Evolutionary conservation across 1,140 invertebrate species (phyloP), one percentile per base, ranked within the genome.

Genomic region (Neodiprion lecontei): DNA sequence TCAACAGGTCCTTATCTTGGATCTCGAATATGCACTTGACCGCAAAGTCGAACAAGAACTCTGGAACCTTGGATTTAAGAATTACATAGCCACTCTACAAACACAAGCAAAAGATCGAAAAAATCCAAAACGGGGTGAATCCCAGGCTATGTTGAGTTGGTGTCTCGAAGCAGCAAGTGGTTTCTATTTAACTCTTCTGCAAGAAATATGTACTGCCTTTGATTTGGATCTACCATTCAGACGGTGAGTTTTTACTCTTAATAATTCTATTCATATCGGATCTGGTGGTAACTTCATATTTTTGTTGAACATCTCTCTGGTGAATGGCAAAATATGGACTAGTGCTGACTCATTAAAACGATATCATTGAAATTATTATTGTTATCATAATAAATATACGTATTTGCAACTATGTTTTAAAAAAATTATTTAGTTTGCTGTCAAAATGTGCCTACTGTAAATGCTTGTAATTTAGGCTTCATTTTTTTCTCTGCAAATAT

Each of bases 51-150:
- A 97, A 85, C 95, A 96, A 83, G 95, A 96, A 81, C 87, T 97
- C 76, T 97, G 96, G 96, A 97, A 95, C 85, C 90, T 95, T 84
- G 95, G 95, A 12, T 96, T 96, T 88, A 96, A 96, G 85, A 95
- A 95, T 86, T 94, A 95, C 85, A 97, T 97, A 85, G 93, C 92
- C 75, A 90, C 91, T 28, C 86, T 96, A 66, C 95, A 96, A 82
- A 90, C 91, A 23, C 91, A 93, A 73, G 91, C 92, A 10, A 95
- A 94, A 82, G 94, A 96, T 80, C 93, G 93, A 83, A 95, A 95
- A 91, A 95, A 93, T 89, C 89, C 91, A 10, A 91, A 93, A 73
- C 89, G 93, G 74, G 91, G 89, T 76, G 94, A 95, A 83, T 92
- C 91, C 14, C 94, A 95, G 80, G 92, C 93, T 11, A 91, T 95